Base-by-base conservation (phyloP, 2,113 vertebrate species). In the Cricetomys ansorgei region DNA sequence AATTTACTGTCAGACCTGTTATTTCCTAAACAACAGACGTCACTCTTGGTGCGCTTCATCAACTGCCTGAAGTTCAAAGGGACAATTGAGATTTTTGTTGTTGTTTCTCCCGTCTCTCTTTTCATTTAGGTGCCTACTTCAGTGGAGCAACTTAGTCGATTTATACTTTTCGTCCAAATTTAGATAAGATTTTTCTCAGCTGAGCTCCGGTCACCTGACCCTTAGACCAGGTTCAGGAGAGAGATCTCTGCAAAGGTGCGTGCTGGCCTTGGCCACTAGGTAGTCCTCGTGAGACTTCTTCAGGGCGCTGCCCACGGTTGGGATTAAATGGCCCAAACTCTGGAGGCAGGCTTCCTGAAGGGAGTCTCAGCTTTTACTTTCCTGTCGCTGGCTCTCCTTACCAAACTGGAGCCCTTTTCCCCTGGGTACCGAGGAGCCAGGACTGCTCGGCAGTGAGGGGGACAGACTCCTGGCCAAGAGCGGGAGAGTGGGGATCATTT, bases 21-120 rank as follows among this genome's bases (percentile, higher is more conserved):
- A 84, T 96, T 96, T 97, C 96, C 70, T 95, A 93, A 96, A 92
- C 55, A 97, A 88, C 87, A 96, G 77, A 94, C 64, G 94, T 84
- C 40, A n/a, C 40, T 45, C 40, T 75, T 75, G 15, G 45, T 92
- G 72, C 50, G 80, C 53, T 91, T 97, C 13, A 2, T 48, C 85
- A 89, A 40, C 72, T 89, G 83, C 70, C 29, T 93, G 64, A 77
- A 45, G 31, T 84, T 96, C 27, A 67, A 90, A 91, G 89, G 80
- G 91, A 40, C 75, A 92, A 65, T 69, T 8, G 29, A 27, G n/a
- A 19, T 40, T 72, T 40, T n/a, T n/a, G n/a, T n/a, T 40, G n/a
- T 40, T 40, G 37, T 97, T 96, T 92, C 69, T 94, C 93, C 34
- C 88, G 80, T 97, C 19, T 65, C 37, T 45, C 70, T 89, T 70